phyloP scores from a whole-genome alignment of 2,888 invertebrate genomes.

The Polydrusus tereticollis region DNA sequence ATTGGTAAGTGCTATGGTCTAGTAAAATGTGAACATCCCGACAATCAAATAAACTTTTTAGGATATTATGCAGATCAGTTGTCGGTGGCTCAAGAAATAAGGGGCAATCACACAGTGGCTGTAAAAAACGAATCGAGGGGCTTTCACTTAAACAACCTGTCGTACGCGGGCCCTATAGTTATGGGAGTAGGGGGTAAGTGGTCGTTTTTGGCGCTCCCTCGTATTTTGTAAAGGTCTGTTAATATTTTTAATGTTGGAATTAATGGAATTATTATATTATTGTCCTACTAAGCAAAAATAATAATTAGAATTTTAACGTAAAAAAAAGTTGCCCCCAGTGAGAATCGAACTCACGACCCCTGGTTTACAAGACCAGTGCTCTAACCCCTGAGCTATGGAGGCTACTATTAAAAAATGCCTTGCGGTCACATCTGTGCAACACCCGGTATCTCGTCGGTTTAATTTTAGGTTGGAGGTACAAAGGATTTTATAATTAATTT shows the following conservation, averaged over 20 bases:
- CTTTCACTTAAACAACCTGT: constrained; percentile 89
- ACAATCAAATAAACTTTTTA: no score
- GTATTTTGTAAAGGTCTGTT: neutral
- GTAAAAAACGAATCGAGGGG: constrained; percentile 87
- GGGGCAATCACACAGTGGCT: constrained; percentile 82
- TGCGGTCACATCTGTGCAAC: neutral
- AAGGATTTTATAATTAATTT: neutral
- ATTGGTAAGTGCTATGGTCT: constrained; percentile 84
- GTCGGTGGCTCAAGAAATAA: constrained; percentile 82
- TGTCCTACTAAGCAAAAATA: neutral
- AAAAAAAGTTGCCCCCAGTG: constrained; percentile 69
- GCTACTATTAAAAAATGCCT: constrained; percentile 9
- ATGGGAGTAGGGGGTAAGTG: constrained; percentile 93
- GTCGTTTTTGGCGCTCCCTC: neutral
- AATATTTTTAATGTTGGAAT: neutral
- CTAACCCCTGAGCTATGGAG: constrained; percentile 60
- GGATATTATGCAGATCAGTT: constrained; percentile 88
- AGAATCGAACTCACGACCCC: constrained; percentile 75
- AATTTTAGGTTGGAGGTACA: neutral
- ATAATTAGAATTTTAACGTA: neutral
- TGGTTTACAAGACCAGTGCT: constrained; percentile 76
- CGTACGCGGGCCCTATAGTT: constrained; percentile 96
- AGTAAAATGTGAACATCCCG: no score
- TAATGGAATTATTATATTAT: neutral
- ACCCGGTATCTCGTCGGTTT: neutral